Conservation (phyloP, 1,140 invertebrate genomes). For the Aricia agestis region DNA sequence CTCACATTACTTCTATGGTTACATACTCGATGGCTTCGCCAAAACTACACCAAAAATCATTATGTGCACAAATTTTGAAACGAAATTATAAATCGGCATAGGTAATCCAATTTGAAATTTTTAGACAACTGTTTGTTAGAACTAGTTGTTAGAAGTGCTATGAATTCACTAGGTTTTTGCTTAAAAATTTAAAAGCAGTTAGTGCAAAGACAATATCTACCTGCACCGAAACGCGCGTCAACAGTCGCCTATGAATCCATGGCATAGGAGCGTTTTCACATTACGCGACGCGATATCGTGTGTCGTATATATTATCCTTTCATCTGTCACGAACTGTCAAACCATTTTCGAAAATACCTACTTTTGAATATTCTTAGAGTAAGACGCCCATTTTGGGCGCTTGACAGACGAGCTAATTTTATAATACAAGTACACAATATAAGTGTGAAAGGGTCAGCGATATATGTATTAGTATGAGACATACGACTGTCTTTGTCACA, state of each 20-base stretch:
- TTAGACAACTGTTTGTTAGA: slow-evolving; percentile 13
- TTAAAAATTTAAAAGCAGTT: neutral
- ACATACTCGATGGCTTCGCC: neutral
- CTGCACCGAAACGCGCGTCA: neutral
- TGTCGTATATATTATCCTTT: too few species aligned
- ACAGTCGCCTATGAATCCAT: slow-evolving; percentile 5
- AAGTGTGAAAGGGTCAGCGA: too few species aligned
- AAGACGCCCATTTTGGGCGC: too few species aligned
- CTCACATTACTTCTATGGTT: too few species aligned
- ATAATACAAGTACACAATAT: too few species aligned
- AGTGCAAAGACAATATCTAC: neutral
- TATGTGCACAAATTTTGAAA: slow-evolving; percentile 12
- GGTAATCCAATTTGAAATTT: slow-evolving; percentile 5
- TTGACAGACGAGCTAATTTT: too few species aligned
- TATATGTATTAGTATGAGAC: too few species aligned
- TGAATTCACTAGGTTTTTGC: neutral
- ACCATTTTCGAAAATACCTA: too few species aligned
- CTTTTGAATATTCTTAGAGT: too few species aligned
- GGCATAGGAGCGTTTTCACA: neutral
- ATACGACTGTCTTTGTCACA: too few species aligned
- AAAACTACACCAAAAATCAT: slow-evolving; percentile 8
- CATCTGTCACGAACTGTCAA: too few species aligned
- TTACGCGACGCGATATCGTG: too few species aligned
- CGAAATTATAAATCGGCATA: slow-evolving; percentile 8
- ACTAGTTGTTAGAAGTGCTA: slow-evolving; percentile 2